These are phyloP conservation scores for Enhydra lutris DNA, from an alignment of 2,113 vertebrate genomes.

Conservation along the genomic window DNA sequence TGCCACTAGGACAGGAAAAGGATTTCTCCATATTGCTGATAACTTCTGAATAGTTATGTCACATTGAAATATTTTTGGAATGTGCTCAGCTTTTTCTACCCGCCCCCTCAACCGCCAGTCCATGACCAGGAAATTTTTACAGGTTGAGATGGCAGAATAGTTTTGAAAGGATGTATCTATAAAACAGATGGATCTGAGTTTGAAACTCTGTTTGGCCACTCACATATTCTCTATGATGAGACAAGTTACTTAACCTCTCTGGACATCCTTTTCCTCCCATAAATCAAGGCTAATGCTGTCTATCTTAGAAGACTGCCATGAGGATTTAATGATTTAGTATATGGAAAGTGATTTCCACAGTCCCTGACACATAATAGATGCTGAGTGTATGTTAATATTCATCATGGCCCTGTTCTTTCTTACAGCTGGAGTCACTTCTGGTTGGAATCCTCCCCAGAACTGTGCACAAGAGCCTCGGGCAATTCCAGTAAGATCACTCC, in stretches of 20 bases:
- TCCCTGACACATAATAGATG: background rate
- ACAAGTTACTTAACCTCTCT: background rate
- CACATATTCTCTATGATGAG: background rate
- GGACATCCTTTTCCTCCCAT: background rate
- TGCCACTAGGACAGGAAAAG: background rate
- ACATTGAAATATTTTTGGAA: conserved; percentile 9
- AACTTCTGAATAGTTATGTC: background rate
- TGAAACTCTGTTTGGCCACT: background rate
- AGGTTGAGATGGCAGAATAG: background rate
- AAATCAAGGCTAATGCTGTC: background rate
- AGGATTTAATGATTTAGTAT: background rate
- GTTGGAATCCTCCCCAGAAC: background rate
- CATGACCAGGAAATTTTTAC: background rate
- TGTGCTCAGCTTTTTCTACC: background rate
- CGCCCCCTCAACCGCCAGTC: background rate
- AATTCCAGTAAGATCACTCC: background rate
- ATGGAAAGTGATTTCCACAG: background rate
- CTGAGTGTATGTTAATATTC: background rate
- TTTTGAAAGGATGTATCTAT: background rate
- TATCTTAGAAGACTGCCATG: background rate
- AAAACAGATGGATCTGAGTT: background rate
- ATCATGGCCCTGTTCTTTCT: background rate
- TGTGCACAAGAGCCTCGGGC: background rate
- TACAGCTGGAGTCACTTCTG: background rate
- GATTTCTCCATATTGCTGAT: background rate